These are phyloP conservation scores for Poecilia gillii DNA, from an alignment of 2,797 vertebrate genomes.

Conservation along the genomic window DNA sequence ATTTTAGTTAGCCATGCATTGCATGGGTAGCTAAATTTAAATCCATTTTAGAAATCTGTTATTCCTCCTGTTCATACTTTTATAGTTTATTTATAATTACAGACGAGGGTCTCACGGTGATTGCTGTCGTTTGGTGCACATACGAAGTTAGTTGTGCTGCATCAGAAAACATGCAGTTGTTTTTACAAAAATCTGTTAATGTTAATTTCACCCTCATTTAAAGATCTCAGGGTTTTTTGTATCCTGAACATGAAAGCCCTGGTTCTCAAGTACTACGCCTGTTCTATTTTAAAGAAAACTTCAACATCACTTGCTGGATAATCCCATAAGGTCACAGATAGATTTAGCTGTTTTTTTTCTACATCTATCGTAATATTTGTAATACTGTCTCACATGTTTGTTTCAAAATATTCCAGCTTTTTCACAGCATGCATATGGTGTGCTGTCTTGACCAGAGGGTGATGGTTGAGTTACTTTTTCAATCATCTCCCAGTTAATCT, in stretches of 20 bases:
- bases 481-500: not conserved
- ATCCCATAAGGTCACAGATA: not conserved
- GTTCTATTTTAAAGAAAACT: not conserved
- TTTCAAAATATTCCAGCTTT: not conserved
- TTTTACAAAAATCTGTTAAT: not conserved
- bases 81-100: not conserved
- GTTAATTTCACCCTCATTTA: not conserved
- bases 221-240: not conserved
- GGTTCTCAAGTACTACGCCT: not conserved
- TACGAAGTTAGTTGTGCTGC: not conserved
- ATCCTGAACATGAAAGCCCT: not conserved
- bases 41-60: not conserved
- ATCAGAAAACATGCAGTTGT: not conserved
- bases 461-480: not conserved
- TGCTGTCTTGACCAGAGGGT: not conserved
- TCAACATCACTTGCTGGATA: not conserved
- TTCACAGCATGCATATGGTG: not conserved
- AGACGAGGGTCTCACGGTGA: not conserved
- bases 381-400: not conserved
- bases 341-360: too few species aligned
- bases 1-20: not conserved
- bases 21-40: not conserved
- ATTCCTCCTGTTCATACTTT: not conserved
- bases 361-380: too few species aligned
- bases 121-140: not conserved